A percentile compares a stretch with the other conserved stretches of the same genome.
Conservation (phyloP, 2,797 vertebrate genomes). For the Lepus oiostolus region DNA sequence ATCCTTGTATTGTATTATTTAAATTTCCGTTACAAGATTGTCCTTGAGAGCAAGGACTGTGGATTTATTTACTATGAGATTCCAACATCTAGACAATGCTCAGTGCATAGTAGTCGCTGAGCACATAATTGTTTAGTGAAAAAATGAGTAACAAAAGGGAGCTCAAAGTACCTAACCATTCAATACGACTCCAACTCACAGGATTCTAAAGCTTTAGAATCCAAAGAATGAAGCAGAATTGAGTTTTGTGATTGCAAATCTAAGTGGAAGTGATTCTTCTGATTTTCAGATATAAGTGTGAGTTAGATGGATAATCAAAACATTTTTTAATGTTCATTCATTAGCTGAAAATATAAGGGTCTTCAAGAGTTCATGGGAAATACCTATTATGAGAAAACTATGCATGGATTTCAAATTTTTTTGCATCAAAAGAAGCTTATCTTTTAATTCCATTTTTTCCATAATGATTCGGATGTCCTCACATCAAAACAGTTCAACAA, state of each 20-base stretch:
- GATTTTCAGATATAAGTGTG: not conserved
- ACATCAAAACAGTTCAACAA: not conserved
- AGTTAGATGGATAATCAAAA: constrained; percentile 11
- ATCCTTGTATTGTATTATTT: constrained; percentile 59
- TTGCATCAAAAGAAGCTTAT: too few relatives aligned
- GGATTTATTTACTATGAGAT: constrained; percentile 55
- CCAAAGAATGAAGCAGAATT: not conserved
- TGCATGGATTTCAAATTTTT: too few relatives aligned
- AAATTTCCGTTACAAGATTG: constrained; percentile 62
- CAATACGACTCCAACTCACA: not conserved
- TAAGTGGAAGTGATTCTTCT: constrained; percentile 11
- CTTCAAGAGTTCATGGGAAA: too few relatives aligned
- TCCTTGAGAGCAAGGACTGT: constrained; percentile 55
- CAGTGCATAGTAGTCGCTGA: not conserved
- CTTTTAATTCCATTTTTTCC: too few relatives aligned
- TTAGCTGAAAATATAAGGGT: constrained; percentile 51
- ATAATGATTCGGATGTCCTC: too few relatives aligned
- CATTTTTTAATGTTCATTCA: constrained; percentile 30
- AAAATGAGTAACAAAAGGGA: constrained; percentile 48
- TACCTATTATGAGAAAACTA: too few relatives aligned
- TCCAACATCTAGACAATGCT: not conserved
- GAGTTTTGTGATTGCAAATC: not conserved
- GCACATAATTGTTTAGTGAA: constrained; percentile 20
- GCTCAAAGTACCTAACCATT: not conserved
- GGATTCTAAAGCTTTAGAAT: constrained; percentile 35